A percentile compares a stretch with the other conserved stretches of the same genome.
These are phyloP conservation scores for Chondrilla cf. caribensis DNA, from an alignment of 37 sponge, comb jelly and placozoan genomes.

Conservation along the genomic window DNA sequence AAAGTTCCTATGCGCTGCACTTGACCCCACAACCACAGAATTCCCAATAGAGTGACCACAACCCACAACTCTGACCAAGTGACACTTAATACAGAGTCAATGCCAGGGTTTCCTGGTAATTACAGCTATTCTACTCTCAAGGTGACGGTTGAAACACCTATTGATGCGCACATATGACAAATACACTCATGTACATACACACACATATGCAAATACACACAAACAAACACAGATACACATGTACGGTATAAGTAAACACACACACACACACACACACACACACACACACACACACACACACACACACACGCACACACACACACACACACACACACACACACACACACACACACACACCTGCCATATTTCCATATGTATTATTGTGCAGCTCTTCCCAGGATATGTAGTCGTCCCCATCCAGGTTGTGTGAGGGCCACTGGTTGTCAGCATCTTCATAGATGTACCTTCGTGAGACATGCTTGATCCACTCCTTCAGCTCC, in stretches of 20 bases:
- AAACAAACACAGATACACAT: no score
- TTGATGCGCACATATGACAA: no score
- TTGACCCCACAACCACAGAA: no score
- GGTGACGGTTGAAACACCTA: no score
- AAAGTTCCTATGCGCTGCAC: no score
- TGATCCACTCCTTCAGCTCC: conserved; percentile 80
- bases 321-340: conserved; percentile 23
- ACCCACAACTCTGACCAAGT: no score
- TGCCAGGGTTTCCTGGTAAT: no score
- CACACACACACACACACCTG: conserved; percentile 19
- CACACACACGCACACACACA: conserved; percentile 24
- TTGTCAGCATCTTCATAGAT: conserved; percentile 55
- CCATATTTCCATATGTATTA: conserved; percentile 9
- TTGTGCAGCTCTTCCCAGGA: conserved; percentile 53
- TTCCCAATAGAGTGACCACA: no score
- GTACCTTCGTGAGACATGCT: conserved; percentile 51
- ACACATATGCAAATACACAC: neutral
- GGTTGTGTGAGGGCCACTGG: conserved; percentile 54
- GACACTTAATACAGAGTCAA: no score
- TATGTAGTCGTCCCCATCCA: conserved; percentile 38
- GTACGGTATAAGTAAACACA: neutral
- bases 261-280: neutral
- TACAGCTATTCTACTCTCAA: no score
- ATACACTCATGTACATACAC: neutral
- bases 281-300: conserved; percentile 8